These are phyloP conservation scores for Cheilosia soror DNA, from an alignment of 2,888 invertebrate genomes.

Conservation along the genomic window DNA sequence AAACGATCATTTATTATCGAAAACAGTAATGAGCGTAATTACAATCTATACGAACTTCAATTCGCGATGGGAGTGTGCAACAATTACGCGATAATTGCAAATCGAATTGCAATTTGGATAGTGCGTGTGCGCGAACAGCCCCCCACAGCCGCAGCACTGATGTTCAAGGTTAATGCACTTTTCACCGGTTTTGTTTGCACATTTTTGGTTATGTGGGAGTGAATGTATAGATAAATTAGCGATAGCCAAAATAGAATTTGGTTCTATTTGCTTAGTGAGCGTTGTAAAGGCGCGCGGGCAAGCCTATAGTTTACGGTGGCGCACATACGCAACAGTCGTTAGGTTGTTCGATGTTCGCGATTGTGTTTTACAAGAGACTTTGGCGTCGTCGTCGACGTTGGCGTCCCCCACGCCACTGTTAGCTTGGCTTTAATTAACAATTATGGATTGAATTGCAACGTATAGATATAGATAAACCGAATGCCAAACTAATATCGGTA, in stretches of 20 bases:
- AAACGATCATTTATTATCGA: slow-evolving; percentile 9
- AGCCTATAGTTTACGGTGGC: slow-evolving; percentile 46
- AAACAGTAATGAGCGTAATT: slow-evolving; percentile 19
- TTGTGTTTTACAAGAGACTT: slow-evolving; percentile 61
- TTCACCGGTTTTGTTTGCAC: not conserved
- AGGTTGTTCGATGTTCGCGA: slow-evolving; percentile 55
- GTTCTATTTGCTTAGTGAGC: slow-evolving; percentile 23
- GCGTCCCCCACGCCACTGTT: slow-evolving; percentile 49
- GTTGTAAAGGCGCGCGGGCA: slow-evolving; percentile 20
- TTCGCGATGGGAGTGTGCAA: slow-evolving; percentile 42
- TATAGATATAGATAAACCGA: not conserved
- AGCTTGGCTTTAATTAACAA: slow-evolving; percentile 59
- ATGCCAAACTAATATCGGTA: slow-evolving; percentile 35
- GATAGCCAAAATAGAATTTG: slow-evolving; percentile 64
- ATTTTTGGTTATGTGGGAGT: slow-evolving; percentile 35
- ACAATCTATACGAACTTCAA: slow-evolving; percentile 7
- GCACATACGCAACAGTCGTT: slow-evolving; percentile 33
- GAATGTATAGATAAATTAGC: slow-evolving; percentile 60
- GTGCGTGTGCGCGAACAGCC: slow-evolving; percentile 13
- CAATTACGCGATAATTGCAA: slow-evolving; percentile 73
- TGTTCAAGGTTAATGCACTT: slow-evolving; percentile 70
- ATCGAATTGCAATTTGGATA: slow-evolving; percentile 28
- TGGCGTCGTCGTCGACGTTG: slow-evolving; percentile 1
- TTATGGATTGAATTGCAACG: slow-evolving; percentile 58
- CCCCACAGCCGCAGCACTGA: not conserved